A percentile compares a stretch with the other conserved stretches of the same genome.
Conservation (phyloP, 2,797 vertebrate species). For the Spinibarbus caldwelli region DNA sequence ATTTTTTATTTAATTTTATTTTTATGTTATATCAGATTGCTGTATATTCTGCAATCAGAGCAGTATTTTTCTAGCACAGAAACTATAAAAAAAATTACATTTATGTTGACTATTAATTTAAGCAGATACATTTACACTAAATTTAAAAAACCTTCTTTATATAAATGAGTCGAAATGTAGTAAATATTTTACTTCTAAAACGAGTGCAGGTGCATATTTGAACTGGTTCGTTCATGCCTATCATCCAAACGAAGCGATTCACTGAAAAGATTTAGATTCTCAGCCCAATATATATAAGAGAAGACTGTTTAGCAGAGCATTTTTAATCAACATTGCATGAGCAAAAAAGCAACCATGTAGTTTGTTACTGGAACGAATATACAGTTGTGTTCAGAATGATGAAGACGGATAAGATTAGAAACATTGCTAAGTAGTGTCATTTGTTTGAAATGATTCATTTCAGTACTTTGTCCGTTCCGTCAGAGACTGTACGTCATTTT, state of each 20-base stretch:
- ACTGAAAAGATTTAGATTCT: neutral
- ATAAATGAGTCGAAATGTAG: too few species aligned
- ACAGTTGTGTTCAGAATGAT: neutral
- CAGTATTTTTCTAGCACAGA: neutral
- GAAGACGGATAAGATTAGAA: neutral
- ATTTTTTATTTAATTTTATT: neutral
- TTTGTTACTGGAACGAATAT: neutral
- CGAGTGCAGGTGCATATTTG: neutral
- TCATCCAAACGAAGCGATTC: neutral
- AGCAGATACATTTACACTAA: neutral
- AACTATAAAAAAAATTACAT: neutral
- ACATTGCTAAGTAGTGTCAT: neutral
- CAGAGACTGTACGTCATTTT: conserved; percentile 5
- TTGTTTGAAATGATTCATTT: conserved; percentile 10
- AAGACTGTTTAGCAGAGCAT: neutral
- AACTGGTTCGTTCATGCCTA: neutral
- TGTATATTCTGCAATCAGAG: neutral
- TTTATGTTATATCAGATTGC: neutral
- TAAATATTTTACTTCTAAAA: too few species aligned
- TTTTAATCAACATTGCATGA: neutral
- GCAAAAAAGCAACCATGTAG: neutral
- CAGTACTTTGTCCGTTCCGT: conserved; percentile 12
- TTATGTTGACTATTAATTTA: neutral
- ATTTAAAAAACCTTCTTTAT: too few species aligned
- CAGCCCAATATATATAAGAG: neutral